phyloP scores from a whole-genome alignment of 2,888 invertebrate genomes.

The Agriopis leucophaearia region DNA sequence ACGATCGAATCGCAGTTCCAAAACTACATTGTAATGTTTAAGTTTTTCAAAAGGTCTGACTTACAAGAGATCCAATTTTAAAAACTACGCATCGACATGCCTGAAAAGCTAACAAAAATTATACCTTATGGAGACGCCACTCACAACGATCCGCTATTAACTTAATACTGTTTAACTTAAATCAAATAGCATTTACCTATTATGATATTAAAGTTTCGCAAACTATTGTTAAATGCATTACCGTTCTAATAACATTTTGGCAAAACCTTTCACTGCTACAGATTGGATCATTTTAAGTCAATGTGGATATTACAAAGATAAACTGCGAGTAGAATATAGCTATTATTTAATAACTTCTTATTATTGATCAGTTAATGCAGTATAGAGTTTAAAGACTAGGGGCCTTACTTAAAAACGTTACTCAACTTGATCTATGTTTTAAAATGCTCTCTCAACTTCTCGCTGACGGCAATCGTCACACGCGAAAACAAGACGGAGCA shows the following conservation, averaged over 20 bases:
- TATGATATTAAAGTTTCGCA: slow-evolving; percentile 42
- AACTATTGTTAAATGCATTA: slow-evolving; percentile 33
- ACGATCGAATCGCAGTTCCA: no score
- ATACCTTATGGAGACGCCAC: background rate
- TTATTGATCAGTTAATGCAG: no score
- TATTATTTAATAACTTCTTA: no score
- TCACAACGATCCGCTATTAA: slow-evolving; percentile 9
- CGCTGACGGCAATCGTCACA: no score
- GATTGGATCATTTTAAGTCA: slow-evolving; percentile 16
- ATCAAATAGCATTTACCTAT: slow-evolving; percentile 28
- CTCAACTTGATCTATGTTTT: no score
- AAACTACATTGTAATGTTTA: no score
- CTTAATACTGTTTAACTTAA: slow-evolving; percentile 24
- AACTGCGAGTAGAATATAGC: background rate
- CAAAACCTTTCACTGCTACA: slow-evolving; percentile 39
- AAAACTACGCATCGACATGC: background rate
- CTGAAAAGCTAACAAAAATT: background rate
- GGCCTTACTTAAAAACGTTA: no score
- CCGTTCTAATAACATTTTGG: slow-evolving; percentile 34
- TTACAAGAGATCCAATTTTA: background rate
- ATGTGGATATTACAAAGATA: background rate
- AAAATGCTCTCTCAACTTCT: no score
- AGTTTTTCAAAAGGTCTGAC: background rate
- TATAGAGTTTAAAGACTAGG: no score
- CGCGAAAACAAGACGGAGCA: no score